phyloP scores from a whole-genome alignment of 2,113 vertebrate genomes.

The Solea solea region DNA sequence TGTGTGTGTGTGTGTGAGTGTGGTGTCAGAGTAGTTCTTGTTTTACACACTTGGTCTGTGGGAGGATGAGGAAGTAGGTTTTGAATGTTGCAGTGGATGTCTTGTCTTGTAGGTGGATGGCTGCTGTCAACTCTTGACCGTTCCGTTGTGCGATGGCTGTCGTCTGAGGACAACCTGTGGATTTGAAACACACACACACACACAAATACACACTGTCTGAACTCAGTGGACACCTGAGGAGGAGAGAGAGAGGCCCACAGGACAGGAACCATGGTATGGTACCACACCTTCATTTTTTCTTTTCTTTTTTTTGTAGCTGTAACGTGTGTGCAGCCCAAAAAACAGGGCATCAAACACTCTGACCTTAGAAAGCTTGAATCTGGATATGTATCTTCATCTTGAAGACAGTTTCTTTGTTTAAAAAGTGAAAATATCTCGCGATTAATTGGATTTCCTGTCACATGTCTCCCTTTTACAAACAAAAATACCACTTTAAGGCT shows the following conservation, averaged over 20 bases:
- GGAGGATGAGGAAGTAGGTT: constrained; percentile 77
- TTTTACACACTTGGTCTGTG: constrained; percentile 62
- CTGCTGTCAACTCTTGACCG: constrained; percentile 24
- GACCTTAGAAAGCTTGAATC: neutral
- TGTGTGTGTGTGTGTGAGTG: constrained; percentile 24
- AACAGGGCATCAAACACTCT: neutral
- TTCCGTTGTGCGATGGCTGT: constrained; percentile 47
- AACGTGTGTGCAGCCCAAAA: neutral
- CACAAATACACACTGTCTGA: constrained; percentile 26
- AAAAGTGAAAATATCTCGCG: neutral
- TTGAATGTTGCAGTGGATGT: constrained; percentile 50
- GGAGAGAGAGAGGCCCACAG: constrained; percentile 39
- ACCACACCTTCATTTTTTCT: constrained; percentile 32
- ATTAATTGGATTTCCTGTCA: neutral
- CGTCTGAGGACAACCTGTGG: constrained; percentile 55
- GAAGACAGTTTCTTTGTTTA: neutral
- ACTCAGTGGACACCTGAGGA: constrained; percentile 44
- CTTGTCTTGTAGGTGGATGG: constrained; percentile 46
- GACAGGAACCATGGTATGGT: constrained; percentile 71
- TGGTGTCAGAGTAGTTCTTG: constrained; percentile 59
- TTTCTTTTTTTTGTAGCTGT: constrained; percentile 9
- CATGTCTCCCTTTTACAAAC: accelerated
- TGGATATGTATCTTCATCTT: neutral
- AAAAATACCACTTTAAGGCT: neutral
- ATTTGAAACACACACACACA: constrained; percentile 39